Conservation (phyloP, 1,140 invertebrate genomes). For the Tetramorium parvispinum region DNA sequence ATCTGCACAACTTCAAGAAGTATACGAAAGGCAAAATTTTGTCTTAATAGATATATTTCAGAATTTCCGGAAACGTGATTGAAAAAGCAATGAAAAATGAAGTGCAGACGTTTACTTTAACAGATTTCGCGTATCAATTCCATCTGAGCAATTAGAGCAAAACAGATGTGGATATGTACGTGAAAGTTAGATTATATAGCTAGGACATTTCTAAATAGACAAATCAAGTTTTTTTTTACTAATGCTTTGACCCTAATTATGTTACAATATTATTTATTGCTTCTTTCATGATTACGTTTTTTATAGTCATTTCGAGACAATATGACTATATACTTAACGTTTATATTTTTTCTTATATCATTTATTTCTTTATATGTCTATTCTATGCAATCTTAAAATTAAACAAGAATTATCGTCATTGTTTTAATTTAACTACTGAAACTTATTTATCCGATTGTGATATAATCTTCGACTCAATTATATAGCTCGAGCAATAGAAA, state of each 20-base stretch:
- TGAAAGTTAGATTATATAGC: neutral
- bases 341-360: neutral
- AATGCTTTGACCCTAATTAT: conserved; percentile 11
- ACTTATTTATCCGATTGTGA: neutral
- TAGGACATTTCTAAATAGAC: conserved; percentile 7
- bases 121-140: neutral
- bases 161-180: neutral
- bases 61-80: neutral
- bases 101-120: neutral
- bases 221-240: conserved; percentile 5
- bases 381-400: neutral
- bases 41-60: neutral
- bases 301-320: neutral
- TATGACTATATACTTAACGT: neutral
- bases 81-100: neutral
- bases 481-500: neutral
- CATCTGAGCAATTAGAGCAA: neutral
- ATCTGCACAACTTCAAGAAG: neutral
- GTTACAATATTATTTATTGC: conserved; percentile 19
- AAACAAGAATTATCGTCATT: neutral
- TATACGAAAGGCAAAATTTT: neutral
- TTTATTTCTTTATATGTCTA: neutral
- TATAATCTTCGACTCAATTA: neutral
- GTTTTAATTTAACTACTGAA: neutral
- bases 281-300: neutral